Conservation (phyloP, 1,140 invertebrate genomes). For the Odontomachus brunneus region DNA sequence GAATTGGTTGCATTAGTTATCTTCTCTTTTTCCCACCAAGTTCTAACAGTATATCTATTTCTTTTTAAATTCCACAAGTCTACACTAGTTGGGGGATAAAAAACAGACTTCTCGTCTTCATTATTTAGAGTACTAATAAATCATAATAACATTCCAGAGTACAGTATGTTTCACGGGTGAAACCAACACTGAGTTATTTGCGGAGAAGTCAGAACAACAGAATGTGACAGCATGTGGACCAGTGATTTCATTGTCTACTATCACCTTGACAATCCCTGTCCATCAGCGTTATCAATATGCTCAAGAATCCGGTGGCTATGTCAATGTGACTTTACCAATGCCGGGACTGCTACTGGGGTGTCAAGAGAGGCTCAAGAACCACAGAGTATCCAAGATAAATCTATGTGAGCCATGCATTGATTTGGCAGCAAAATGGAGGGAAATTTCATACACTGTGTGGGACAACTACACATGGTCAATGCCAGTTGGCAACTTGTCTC, state of each 20-base stretch:
- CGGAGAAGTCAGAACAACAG: constrained; percentile 79
- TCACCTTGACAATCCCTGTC: constrained; percentile 74
- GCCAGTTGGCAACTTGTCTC: constrained; percentile 76
- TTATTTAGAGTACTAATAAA: too few species aligned
- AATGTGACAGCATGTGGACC: constrained; percentile 77
- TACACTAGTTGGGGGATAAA: too few species aligned
- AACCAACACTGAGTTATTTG: constrained; percentile 80
- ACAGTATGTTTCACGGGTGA: constrained; percentile 78
- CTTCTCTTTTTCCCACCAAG: too few species aligned
- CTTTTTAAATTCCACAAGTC: too few species aligned
- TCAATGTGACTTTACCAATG: constrained; percentile 72
- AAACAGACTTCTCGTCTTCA: too few species aligned
- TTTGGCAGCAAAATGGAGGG: constrained; percentile 77
- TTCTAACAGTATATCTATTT: too few species aligned
- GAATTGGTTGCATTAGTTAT: too few species aligned
- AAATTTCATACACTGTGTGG: constrained; percentile 77
- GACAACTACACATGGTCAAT: constrained; percentile 76
- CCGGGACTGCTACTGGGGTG: constrained; percentile 80
- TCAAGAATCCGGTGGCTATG: constrained; percentile 66
- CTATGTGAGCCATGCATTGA: constrained; percentile 77
- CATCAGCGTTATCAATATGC: constrained; percentile 83
- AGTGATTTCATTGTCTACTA: constrained; percentile 48
- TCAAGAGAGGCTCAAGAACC: constrained; percentile 74
- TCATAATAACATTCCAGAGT: constrained; percentile 67
- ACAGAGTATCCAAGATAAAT: constrained; percentile 76